Evolutionary conservation across 2,113 vertebrate species (phyloP).

Genomic region (Piaya cayana): DNA sequence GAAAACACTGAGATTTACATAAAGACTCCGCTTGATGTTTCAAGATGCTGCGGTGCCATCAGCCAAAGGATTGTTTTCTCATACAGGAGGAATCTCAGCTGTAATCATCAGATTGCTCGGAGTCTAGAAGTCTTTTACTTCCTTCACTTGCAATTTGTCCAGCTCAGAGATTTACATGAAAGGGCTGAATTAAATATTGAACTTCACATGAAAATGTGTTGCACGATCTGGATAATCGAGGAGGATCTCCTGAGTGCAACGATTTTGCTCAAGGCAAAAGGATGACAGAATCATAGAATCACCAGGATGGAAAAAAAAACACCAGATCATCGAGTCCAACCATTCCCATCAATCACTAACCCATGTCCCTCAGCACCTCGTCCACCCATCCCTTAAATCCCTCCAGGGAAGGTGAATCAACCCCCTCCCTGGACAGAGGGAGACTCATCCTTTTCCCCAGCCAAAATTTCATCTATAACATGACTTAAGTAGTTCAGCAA

Average conservation of each 20-base stretch:
- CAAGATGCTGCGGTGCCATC: constrained; percentile 55
- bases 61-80: constrained; percentile 26
- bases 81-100: constrained; percentile 36
- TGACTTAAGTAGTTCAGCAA: background rate
- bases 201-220: background rate
- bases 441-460: background rate
- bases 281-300: too few relatives aligned
- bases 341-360: too few relatives aligned
- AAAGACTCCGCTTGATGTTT: constrained; percentile 56
- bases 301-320: too few relatives aligned
- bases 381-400: too few relatives aligned
- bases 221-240: background rate
- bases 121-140: background rate
- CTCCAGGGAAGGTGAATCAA: too few relatives aligned
- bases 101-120: constrained; percentile 32
- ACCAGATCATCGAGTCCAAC: too few relatives aligned
- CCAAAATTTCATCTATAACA: background rate
- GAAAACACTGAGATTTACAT: constrained; percentile 70
- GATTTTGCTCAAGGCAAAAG: background rate
- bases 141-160: constrained; percentile 25
- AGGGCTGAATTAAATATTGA: background rate
- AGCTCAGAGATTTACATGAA: background rate
- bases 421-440: too few relatives aligned
- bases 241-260: background rate
- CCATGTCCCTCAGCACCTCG: too few relatives aligned